Evolutionary conservation across 37 sponge, comb jelly and placozoan species (phyloP).

Genomic region (Agelas oroides): DNA sequence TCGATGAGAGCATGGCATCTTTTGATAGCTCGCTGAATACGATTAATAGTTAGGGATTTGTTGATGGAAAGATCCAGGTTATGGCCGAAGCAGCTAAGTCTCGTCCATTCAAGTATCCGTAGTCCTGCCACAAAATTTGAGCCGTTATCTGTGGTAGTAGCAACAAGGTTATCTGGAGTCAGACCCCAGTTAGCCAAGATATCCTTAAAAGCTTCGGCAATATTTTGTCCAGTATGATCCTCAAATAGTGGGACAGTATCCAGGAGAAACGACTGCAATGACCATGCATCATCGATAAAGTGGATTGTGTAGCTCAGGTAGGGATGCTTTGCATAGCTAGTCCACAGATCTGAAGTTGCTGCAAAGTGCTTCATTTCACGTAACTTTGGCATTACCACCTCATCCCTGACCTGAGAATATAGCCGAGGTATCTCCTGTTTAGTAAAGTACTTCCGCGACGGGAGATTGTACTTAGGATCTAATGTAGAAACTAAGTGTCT

Average conservation of each 20-base stretch:
- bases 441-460: slow-evolving; percentile 14
- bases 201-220: not conserved
- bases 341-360: slow-evolving; percentile 31
- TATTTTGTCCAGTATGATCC: slow-evolving; percentile 23
- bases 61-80: slow-evolving; percentile 31
- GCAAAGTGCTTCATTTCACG: not conserved
- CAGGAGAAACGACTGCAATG: no score
- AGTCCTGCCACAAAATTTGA: slow-evolving; percentile 16
- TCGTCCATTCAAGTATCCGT: not conserved
- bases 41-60: not conserved
- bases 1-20: slow-evolving; percentile 8
- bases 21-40: not conserved
- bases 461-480: slow-evolving; percentile 5
- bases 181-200: slow-evolving; percentile 1
- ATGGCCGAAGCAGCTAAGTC: slow-evolving; percentile 24
- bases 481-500: not conserved
- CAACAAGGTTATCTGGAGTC: not conserved
- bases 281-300: slow-evolving; percentile 13
- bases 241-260: no score
- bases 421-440: not conserved
- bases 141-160: slow-evolving; percentile 11
- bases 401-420: slow-evolving; percentile 11
- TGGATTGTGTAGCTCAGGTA: slow-evolving; percentile 12
- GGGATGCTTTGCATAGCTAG: no score
- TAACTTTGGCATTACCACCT: not conserved